phyloP scores from a whole-genome alignment of 2,113 vertebrate species.

The Lagopus leucura region DNA sequence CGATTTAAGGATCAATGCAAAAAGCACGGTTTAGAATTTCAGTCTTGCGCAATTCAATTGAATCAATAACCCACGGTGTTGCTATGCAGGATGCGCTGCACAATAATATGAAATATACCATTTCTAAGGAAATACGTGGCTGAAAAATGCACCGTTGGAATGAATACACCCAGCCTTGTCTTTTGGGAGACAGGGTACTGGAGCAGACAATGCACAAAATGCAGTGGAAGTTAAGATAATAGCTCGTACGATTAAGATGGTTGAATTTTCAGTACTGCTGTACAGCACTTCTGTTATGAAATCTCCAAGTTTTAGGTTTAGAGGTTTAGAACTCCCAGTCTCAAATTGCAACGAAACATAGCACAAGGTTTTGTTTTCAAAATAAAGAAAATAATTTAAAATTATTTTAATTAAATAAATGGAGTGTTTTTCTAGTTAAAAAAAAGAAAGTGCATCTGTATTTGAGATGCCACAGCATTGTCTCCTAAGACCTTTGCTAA shows the following conservation, averaged over 20 bases:
- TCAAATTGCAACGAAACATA: not conserved
- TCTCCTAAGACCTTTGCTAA: not conserved
- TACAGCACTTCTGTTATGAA: not conserved
- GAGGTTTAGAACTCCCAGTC: not conserved
- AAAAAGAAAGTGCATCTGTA: not conserved
- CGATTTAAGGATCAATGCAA: conserved; percentile 64
- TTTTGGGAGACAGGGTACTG: not conserved
- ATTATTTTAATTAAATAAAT: not conserved
- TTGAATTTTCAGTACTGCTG: not conserved
- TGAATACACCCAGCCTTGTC: not conserved
- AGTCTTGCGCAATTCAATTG: conserved; percentile 58
- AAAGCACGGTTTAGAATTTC: conserved; percentile 59
- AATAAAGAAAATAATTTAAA: not conserved
- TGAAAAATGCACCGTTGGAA: not conserved
- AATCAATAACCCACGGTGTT: conserved; percentile 59
- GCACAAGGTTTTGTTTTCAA: not conserved
- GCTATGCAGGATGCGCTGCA: conserved; percentile 37
- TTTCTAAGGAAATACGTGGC: conserved; percentile 15
- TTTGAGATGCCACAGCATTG: not conserved
- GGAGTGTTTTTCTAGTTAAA: not conserved
- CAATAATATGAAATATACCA: conserved; percentile 43
- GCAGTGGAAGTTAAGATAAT: not conserved
- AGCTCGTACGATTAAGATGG: not conserved
- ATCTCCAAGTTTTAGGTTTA: not conserved
- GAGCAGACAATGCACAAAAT: not conserved